phyloP scores from a whole-genome alignment of 2,113 vertebrate genomes.

The Aptenodytes patagonicus region DNA sequence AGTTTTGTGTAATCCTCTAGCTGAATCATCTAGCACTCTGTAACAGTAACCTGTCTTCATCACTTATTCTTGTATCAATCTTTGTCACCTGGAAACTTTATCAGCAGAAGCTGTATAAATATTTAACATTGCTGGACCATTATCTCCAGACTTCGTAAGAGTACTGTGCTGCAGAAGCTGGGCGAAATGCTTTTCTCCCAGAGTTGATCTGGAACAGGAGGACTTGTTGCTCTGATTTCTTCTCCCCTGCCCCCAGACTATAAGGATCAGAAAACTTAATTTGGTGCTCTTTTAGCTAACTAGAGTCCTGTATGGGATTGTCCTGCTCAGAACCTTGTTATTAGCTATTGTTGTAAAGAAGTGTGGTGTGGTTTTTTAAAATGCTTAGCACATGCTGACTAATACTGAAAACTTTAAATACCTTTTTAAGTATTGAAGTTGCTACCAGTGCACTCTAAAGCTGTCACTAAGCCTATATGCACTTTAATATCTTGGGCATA shows the following conservation, averaged over 20 bases:
- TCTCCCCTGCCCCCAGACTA: neutral
- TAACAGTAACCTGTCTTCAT: constrained; percentile 42
- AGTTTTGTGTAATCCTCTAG: neutral
- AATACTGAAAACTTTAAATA: neutral
- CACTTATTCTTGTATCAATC: constrained; percentile 48
- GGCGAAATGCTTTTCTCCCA: neutral
- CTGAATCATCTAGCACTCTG: neutral
- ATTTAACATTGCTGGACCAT: neutral
- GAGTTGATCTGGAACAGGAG: neutral
- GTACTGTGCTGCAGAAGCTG: neutral
- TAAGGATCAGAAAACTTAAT: neutral
- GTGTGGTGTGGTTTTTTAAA: neutral
- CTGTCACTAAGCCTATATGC: neutral
- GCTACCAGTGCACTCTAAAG: neutral
- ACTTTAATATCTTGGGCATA: neutral
- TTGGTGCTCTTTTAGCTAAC: neutral
- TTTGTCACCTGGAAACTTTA: constrained; percentile 55
- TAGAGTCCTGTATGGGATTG: neutral
- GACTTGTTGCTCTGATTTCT: neutral
- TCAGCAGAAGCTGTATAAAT: constrained; percentile 40
- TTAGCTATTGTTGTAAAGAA: neutral
- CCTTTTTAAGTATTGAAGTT: neutral
- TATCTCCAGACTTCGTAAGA: neutral
- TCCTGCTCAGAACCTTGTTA: neutral
- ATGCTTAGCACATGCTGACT: neutral